Evolutionary conservation across 2,888 invertebrate genomes (phyloP).

Genomic region (Hymenopus coronatus): DNA sequence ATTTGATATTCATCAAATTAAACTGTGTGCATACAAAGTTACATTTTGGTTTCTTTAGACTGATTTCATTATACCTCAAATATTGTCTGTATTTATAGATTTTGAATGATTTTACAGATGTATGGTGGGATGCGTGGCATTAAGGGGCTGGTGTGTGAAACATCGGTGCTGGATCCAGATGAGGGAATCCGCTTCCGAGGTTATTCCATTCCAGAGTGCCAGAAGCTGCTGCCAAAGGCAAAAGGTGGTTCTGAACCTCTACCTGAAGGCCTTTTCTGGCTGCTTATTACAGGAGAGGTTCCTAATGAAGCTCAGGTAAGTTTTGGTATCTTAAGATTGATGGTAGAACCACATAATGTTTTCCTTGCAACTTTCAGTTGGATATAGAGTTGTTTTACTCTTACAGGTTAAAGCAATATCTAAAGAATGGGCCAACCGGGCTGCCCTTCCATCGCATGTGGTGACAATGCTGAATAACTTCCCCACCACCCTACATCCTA

Average conservation of each 20-base stretch:
- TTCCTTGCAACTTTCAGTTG: not conserved
- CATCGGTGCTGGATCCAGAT: slow-evolving; percentile 90
- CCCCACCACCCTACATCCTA: slow-evolving; percentile 86
- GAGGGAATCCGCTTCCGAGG: slow-evolving; percentile 96
- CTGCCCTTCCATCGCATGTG: slow-evolving; percentile 90
- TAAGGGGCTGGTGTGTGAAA: slow-evolving; percentile 91
- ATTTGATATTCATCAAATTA: no score
- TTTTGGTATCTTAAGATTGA: not conserved
- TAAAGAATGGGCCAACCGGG: slow-evolving; percentile 59
- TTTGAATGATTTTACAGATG: slow-evolving; percentile 21
- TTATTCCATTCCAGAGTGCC: slow-evolving; percentile 89
- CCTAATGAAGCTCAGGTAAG: slow-evolving; percentile 76
- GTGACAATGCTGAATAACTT: slow-evolving; percentile 89
- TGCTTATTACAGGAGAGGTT: slow-evolving; percentile 83
- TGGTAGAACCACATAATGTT: not conserved
- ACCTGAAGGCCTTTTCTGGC: slow-evolving; percentile 94
- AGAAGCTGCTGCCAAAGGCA: slow-evolving; percentile 81
- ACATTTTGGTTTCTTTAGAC: no score
- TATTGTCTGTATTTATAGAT: no score
- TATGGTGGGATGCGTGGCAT: slow-evolving; percentile 95
- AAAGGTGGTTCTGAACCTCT: slow-evolving; percentile 77
- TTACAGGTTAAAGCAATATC: slow-evolving; percentile 43
- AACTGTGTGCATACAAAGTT: no score
- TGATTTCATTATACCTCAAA: no score
- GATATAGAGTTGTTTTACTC: not conserved